Conservation (phyloP, 2,797 vertebrate genomes). For the Acridotheres tristis region DNA sequence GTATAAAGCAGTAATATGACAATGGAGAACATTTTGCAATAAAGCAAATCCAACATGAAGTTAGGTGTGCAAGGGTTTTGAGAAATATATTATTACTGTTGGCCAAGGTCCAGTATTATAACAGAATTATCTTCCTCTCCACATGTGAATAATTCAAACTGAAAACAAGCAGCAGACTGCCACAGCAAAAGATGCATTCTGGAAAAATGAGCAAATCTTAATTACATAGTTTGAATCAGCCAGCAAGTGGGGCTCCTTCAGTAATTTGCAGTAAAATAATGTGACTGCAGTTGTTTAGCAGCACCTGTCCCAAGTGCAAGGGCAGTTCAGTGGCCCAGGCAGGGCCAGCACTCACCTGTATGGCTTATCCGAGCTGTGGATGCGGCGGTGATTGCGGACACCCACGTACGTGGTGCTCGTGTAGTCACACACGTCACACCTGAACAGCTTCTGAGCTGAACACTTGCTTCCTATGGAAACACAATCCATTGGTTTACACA, state of each 20-base stretch:
- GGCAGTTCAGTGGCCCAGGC: background rate
- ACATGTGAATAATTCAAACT: background rate
- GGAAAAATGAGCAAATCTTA: background rate
- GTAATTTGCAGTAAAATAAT: background rate
- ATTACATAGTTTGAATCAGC: background rate
- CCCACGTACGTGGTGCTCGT: slow-evolving; percentile 94
- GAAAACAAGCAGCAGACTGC: background rate
- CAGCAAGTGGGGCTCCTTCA: background rate
- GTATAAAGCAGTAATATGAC: background rate
- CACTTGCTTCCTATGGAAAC: slow-evolving; percentile 65
- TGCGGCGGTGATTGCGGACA: slow-evolving; percentile 92
- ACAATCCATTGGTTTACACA: background rate
- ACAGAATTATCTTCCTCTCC: background rate
- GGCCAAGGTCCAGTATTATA: background rate
- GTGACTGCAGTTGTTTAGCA: background rate
- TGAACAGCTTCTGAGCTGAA: slow-evolving; percentile 85
- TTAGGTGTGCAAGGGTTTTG: background rate
- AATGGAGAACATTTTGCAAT: background rate
- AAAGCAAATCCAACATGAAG: background rate
- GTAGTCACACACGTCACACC: slow-evolving; percentile 94
- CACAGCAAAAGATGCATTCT: background rate
- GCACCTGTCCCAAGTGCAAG: rapidly evolving
- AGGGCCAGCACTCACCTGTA: slow-evolving; percentile 83
- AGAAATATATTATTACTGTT: background rate
- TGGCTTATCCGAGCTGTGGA: slow-evolving; percentile 95